A percentile compares a stretch with the other conserved stretches of the same genome.
phyloP scores from a whole-genome alignment of 2,113 vertebrate species.

The Cryptotis parvus region DNA sequence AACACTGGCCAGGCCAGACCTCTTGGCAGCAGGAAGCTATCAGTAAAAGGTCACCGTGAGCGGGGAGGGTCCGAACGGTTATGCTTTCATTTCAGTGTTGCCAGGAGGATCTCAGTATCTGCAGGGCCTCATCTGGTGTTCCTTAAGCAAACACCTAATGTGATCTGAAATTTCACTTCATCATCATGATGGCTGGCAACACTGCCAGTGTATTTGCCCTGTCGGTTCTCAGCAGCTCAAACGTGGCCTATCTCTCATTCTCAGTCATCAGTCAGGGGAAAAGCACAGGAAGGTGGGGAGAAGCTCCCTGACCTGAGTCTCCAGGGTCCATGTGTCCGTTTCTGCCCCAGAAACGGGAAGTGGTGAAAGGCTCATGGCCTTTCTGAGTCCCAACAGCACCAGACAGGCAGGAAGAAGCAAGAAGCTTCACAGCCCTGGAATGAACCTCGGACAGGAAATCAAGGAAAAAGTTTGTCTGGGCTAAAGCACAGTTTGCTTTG shows the following conservation, averaged over 20 bases:
- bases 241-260: conserved; percentile 38
- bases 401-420: background rate
- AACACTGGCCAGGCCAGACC: conserved; percentile 72
- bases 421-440: background rate
- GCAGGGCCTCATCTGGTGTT: conserved; percentile 86
- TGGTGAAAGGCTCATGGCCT: background rate
- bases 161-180: conserved; percentile 88
- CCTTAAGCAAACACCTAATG: conserved; percentile 87
- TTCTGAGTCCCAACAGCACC: background rate
- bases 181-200: conserved; percentile 78
- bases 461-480: background rate
- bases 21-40: conserved; percentile 78
- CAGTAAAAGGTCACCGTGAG: conserved; percentile 82
- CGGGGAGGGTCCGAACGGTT: conserved; percentile 79
- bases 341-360: background rate
- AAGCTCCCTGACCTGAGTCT: background rate
- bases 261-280: conserved; percentile 13
- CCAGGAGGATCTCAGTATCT: conserved; percentile 84
- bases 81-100: conserved; percentile 83
- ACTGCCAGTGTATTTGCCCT: conserved; percentile 58
- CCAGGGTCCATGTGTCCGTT: background rate
- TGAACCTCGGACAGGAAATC: background rate
- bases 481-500: background rate
- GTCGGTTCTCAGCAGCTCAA: conserved; percentile 58
- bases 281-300: background rate